A percentile compares a stretch with the other conserved stretches of the same genome.
Conservation (phyloP, 2,888 invertebrate genomes). For the Suillia variegata region DNA sequence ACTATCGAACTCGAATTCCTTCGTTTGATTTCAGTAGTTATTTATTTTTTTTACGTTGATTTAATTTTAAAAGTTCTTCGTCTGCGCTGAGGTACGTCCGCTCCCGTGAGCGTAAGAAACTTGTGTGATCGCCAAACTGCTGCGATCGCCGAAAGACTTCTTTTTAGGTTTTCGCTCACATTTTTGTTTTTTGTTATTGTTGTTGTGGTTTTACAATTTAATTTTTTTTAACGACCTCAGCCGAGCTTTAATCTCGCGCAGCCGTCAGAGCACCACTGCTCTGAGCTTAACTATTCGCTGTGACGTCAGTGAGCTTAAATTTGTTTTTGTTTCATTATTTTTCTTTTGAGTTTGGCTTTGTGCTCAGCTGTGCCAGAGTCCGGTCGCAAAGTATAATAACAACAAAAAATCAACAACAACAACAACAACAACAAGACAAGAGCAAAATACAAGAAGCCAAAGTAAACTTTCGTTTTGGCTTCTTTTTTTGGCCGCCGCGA, state of each 20-base stretch:
- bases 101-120: constrained; percentile 58
- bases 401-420: too few relatives aligned
- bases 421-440: too few relatives aligned
- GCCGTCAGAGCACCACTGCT: constrained; percentile 46
- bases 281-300: constrained; percentile 21
- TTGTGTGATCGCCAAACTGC: constrained; percentile 47
- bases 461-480: constrained; percentile 3
- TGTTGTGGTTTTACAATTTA: not conserved
- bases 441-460: too few relatives aligned
- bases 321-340: constrained; percentile 3
- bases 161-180: constrained; percentile 32
- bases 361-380: constrained; percentile 17
- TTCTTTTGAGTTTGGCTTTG: not conserved
- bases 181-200: not conserved
- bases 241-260: constrained; percentile 4
- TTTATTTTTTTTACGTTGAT: too few relatives aligned
- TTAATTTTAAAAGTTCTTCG: not conserved
- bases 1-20: too few relatives aligned
- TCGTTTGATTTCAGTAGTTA: too few relatives aligned
- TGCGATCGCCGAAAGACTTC: constrained; percentile 40
- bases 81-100: constrained; percentile 57
- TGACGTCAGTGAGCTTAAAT: constrained; percentile 41
- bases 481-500: constrained; percentile 4
- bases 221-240: not conserved
- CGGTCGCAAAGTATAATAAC: too few relatives aligned